Percentiles rank a stretch among this genome's conserved stretches.
Conservation (phyloP, 2,888 invertebrate genomes). For the Hoplodrina ambigua region DNA sequence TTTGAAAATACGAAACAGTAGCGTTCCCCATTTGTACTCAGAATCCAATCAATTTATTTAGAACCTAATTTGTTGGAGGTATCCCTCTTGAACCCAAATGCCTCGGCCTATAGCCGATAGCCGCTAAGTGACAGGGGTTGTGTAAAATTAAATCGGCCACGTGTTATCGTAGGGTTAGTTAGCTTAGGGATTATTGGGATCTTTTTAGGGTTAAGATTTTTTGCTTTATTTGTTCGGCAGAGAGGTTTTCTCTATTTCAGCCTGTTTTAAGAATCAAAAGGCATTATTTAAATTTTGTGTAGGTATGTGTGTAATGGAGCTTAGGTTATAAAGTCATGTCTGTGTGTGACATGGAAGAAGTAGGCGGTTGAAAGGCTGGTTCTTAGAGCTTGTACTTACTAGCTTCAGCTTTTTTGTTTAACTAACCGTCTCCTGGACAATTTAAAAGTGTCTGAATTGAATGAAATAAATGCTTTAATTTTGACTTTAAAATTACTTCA, state of each 20-base stretch:
- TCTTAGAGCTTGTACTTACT: no score
- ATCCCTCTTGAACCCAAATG: constrained; percentile 26
- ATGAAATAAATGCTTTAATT: no score
- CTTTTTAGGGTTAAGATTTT: constrained; percentile 16
- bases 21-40: constrained; percentile 49
- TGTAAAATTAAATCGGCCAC: constrained; percentile 36
- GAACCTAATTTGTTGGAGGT: constrained; percentile 39
- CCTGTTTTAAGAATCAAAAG: no score
- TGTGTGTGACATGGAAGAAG: no score
- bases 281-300: no score
- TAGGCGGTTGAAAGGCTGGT: no score
- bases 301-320: no score
- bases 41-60: constrained; percentile 64
- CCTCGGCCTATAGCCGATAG: constrained; percentile 1
- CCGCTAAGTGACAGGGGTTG: constrained; percentile 29
- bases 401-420: no score
- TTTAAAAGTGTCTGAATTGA: no score
- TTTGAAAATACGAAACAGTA: constrained; percentile 50
- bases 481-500: no score
- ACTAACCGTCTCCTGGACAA: no score
- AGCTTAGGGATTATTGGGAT: constrained; percentile 13
- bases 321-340: no score
- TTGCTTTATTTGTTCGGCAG: not conserved
- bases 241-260: not conserved
- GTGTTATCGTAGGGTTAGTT: constrained; percentile 32